Conservation (phyloP, 2,797 vertebrate genomes). For the Mionectes olivaceus region DNA sequence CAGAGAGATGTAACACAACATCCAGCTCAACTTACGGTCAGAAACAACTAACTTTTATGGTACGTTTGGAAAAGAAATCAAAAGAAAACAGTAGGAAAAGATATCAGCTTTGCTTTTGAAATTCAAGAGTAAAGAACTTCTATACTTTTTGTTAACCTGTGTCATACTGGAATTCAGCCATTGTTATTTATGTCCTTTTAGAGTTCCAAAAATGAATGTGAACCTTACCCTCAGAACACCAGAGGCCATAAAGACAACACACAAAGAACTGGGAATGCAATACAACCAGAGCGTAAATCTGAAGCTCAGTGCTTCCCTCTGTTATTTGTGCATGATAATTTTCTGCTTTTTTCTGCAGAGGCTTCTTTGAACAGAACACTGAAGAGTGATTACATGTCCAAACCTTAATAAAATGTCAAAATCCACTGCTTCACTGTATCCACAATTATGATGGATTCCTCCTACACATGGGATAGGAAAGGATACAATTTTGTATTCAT, state of each 20-base stretch:
- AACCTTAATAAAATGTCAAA: slow-evolving; percentile 60
- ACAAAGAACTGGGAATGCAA: not conserved
- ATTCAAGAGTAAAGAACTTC: not conserved
- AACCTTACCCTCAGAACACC: not conserved
- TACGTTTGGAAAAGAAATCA: not conserved
- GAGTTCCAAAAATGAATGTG: not conserved
- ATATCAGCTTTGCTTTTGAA: slow-evolving; percentile 1
- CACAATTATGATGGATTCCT: slow-evolving; percentile 38
- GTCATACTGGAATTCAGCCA: not conserved
- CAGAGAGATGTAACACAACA: not conserved
- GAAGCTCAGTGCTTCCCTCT: not conserved
- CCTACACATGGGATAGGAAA: slow-evolving; percentile 16
- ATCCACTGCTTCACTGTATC: slow-evolving; percentile 29
- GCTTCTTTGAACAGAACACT: slow-evolving; percentile 35
- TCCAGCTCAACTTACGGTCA: not conserved
- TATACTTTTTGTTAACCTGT: not conserved
- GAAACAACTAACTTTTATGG: not conserved
- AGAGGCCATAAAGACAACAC: slow-evolving; percentile 14
- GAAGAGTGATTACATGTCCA: slow-evolving; percentile 43
- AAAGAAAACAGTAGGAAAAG: not conserved
- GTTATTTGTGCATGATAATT: slow-evolving; percentile 24
- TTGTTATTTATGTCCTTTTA: slow-evolving; percentile 20
- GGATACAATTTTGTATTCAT: slow-evolving; percentile 8
- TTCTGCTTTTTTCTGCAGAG: slow-evolving; percentile 52
- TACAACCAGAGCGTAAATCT: not conserved